phyloP scores from a whole-genome alignment of 2,113 vertebrate genomes.

The Vimba vimba region DNA sequence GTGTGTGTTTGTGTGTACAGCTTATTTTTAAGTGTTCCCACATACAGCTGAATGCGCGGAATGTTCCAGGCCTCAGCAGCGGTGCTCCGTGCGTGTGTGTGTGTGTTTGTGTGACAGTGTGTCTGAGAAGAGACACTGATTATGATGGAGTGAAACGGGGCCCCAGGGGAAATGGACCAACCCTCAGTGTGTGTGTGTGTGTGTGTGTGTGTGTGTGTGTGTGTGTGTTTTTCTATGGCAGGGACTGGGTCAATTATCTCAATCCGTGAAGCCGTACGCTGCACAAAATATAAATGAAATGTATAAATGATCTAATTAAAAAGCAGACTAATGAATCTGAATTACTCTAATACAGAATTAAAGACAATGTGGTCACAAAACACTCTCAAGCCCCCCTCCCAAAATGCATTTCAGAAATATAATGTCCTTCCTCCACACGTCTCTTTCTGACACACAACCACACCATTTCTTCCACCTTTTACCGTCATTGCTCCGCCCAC shows the following conservation, averaged over 20 bases:
- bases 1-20: neutral
- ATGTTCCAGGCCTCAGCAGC: conserved; percentile 51
- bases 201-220: neutral
- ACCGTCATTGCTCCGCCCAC: conserved; percentile 13
- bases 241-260: conserved; percentile 52
- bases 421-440: neutral
- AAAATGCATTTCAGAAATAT: neutral
- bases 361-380: neutral
- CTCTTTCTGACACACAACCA: conserved; percentile 9
- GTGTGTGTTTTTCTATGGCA: conserved; percentile 41
- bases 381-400: neutral
- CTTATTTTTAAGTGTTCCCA: conserved; percentile 48
- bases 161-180: conserved; percentile 59
- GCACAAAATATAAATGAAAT: conserved; percentile 24
- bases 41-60: conserved; percentile 48
- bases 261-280: conserved; percentile 35
- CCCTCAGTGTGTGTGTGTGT: conserved; percentile 37
- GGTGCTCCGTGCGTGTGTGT: conserved; percentile 25
- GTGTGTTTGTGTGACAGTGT: conserved; percentile 22
- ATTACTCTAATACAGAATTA: neutral
- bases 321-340: conserved; percentile 21
- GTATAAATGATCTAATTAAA: conserved; percentile 47
- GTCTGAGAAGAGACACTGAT: conserved; percentile 48
- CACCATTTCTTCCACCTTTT: conserved; percentile 28
- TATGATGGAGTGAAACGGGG: conserved; percentile 58